Evolutionary conservation across 2,888 invertebrate species (phyloP).

Genomic region (Lycia hirtaria): DNA sequence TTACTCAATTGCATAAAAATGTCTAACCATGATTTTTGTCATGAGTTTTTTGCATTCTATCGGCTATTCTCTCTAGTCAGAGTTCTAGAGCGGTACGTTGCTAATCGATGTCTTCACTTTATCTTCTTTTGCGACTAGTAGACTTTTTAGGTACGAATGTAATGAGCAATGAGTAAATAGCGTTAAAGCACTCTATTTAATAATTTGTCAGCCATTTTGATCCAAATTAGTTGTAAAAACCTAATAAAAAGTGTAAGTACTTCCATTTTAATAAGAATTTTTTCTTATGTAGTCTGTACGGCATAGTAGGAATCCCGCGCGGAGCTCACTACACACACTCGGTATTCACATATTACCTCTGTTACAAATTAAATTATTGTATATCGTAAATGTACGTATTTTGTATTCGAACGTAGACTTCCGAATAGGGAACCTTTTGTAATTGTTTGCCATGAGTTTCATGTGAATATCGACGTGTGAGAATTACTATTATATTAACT

Average conservation of each 20-base stretch:
- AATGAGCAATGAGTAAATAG: constrained; percentile 62
- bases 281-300: constrained; percentile 78
- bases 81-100: no score
- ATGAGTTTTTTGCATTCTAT: no score
- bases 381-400: constrained; percentile 47
- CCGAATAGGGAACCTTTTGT: constrained; percentile 53
- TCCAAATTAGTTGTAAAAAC: constrained; percentile 79
- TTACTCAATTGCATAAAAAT: no score
- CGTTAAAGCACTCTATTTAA: constrained; percentile 71
- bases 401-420: constrained; percentile 46
- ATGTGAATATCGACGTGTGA: constrained; percentile 75
- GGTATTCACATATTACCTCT: constrained; percentile 73
- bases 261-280: constrained; percentile 83
- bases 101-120: constrained; percentile 64
- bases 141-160: constrained; percentile 66
- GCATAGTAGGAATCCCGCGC: constrained; percentile 71
- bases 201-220: constrained; percentile 80
- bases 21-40: no score
- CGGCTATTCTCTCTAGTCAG: no score
- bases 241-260: constrained; percentile 79
- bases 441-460: constrained; percentile 57
- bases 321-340: constrained; percentile 68
- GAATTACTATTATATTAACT: constrained; percentile 72
- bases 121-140: constrained; percentile 76
- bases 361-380: constrained; percentile 48